Conservation (phyloP, 2,888 invertebrate genomes). For the Euproctis similis region DNA sequence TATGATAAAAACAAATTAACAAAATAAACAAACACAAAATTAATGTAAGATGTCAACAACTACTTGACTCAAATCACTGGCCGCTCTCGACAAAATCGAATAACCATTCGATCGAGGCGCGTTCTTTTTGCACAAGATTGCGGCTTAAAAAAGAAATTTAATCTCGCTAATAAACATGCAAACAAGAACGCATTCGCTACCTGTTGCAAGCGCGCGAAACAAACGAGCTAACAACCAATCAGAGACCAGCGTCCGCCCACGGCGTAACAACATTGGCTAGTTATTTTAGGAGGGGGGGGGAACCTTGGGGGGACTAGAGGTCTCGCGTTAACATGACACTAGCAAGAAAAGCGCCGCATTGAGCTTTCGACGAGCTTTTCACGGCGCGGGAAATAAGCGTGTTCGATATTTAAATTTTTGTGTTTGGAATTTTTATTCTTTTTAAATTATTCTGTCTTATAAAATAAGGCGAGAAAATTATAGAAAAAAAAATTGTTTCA, state of each 20-base stretch:
- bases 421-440: no score
- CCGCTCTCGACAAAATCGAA: constrained; percentile 39
- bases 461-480: constrained; percentile 4
- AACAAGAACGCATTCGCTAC: constrained; percentile 67
- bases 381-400: constrained; percentile 44
- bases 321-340: constrained; percentile 61
- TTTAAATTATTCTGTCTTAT: constrained; percentile 2
- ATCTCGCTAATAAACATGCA: constrained; percentile 74
- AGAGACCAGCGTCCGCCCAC: constrained; percentile 62
- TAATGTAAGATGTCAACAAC: constrained; percentile 23
- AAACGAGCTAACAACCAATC: constrained; percentile 57
- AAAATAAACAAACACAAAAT: constrained; percentile 6
- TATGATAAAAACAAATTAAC: not conserved
- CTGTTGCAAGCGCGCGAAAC: constrained; percentile 75
- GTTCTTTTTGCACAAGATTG: constrained; percentile 51
- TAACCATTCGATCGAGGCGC: constrained; percentile 46
- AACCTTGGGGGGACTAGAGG: constrained; percentile 32
- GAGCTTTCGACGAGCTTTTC: constrained; percentile 72
- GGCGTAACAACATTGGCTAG: constrained; percentile 54
- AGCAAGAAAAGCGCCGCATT: constrained; percentile 71
- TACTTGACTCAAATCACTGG: constrained; percentile 27
- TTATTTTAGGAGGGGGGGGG: constrained; percentile 43
- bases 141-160: constrained; percentile 67
- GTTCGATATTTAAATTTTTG: constrained; percentile 18
- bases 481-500: constrained; percentile 5